Base-by-base conservation (phyloP, 2,888 invertebrate genomes). In the Chrysotoxum bicinctum region DNA sequence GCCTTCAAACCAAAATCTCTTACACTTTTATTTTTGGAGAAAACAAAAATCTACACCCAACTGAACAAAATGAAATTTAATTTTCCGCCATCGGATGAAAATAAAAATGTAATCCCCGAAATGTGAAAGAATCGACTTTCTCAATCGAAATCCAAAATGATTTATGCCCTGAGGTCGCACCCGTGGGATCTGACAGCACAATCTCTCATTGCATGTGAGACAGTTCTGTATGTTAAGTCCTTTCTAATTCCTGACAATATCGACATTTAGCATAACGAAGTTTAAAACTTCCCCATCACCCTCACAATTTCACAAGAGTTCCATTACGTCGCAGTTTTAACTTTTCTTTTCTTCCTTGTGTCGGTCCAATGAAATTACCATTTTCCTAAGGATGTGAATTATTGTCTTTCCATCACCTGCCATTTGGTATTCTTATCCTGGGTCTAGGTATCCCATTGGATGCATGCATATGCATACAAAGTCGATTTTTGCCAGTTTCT, bases 161-260 rank as follows among this genome's bases (percentile, higher is more conserved):
- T 85, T 81, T 85, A 85, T 85, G 60, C 68, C 85, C 76, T 50
- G 21, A 52, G 81, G 85, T 73, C 77, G 76, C 52, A 76, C 69
- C 81, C 30, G 35, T 54, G 72, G 73, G 69, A 77, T 64, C 69
- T 56, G 68, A 69, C 50, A 72, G 78, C 45, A 48, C 60, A 77
- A 83, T 83, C 68, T 73, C 78, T 68, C 82, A 69, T 56, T 81
- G 68, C 81, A 72, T 80, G 84, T 66, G 75, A 78, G 74, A 54
- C 54, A 75, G 75, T 70, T 77, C 72, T 80, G 66, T 74, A 60
- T 82, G 82, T 78, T 86, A 86, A 86, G 86, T 82, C 82, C 66
- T 86, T 86, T 86, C 86, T 86, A 86, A 86, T 86, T 86, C 86
- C 86, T 86, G 86, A 86, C 86, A 86, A 82, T 86, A 86, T 82